These are phyloP conservation scores for Callopanchax toddi DNA, from an alignment of 2,113 vertebrate genomes.

Conservation along the genomic window DNA sequence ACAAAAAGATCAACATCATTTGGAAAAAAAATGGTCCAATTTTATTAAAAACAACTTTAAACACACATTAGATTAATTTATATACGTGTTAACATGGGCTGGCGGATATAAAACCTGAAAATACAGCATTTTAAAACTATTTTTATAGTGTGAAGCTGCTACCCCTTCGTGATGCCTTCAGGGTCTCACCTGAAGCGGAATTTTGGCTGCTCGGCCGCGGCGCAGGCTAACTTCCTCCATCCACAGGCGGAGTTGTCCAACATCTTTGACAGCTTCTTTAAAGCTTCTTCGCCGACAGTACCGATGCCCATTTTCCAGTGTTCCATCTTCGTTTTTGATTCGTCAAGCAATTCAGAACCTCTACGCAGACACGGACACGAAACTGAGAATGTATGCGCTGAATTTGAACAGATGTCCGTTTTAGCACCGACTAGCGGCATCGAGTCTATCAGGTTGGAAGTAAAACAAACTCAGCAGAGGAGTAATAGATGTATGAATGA, in stretches of 20 bases:
- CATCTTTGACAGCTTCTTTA: conserved; percentile 75
- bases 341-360: neutral
- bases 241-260: conserved; percentile 81
- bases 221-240: conserved; percentile 82
- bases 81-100: neutral
- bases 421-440: no score
- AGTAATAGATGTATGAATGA: neutral
- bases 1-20: no score
- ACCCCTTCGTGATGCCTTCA: conserved; percentile 25
- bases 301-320: conserved; percentile 67
- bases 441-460: neutral
- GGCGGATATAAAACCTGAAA: neutral
- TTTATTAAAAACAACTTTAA: neutral
- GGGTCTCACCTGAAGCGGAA: conserved; percentile 82
- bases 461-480: neutral
- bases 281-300: conserved; percentile 58
- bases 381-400: neutral
- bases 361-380: neutral
- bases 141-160: neutral
- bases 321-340: conserved; percentile 60
- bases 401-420: neutral
- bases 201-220: conserved; percentile 70
- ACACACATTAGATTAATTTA: neutral
- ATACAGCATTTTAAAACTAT: neutral
- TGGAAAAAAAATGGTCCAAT: no score